Evolutionary conservation across 1,140 invertebrate species (phyloP).

Genomic region (Trigoniulus corallinus): DNA sequence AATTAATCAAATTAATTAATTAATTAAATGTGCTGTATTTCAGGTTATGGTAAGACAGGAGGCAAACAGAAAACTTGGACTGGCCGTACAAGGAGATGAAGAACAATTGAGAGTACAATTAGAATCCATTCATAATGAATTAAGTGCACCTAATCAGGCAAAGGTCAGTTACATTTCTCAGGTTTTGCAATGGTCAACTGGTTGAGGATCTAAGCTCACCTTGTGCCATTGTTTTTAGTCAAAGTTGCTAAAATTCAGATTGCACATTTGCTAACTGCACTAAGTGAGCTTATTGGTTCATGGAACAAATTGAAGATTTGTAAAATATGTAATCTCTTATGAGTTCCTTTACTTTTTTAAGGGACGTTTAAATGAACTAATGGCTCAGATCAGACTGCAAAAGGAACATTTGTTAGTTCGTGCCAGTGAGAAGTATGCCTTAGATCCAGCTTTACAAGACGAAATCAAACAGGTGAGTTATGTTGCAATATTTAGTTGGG

Average conservation of each 20-base stretch:
- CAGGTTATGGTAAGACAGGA: conserved; percentile 79
- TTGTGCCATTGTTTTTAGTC: too few relatives aligned
- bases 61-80: conserved; percentile 63
- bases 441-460: conserved; percentile 41
- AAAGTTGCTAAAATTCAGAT: too few relatives aligned
- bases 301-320: background rate
- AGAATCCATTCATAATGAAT: conserved; percentile 64
- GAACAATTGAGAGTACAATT: conserved; percentile 66
- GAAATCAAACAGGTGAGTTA: conserved; percentile 40
- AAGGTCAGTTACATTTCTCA: conserved; percentile 40
- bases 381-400: conserved; percentile 71
- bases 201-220: background rate
- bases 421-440: conserved; percentile 33
- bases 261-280: too few relatives aligned
- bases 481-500: too few relatives aligned
- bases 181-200: too few relatives aligned
- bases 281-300: too few relatives aligned
- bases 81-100: conserved; percentile 70
- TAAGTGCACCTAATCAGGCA: conserved; percentile 79
- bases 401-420: conserved; percentile 32
- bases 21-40: too few relatives aligned
- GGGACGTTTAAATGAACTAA: conserved; percentile 73
- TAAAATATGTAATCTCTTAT: background rate
- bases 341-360: conserved; percentile 19
- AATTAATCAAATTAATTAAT: too few relatives aligned